Evolutionary conservation across 2,888 invertebrate genomes (phyloP).

Genomic region (Colostygia pectinataria): DNA sequence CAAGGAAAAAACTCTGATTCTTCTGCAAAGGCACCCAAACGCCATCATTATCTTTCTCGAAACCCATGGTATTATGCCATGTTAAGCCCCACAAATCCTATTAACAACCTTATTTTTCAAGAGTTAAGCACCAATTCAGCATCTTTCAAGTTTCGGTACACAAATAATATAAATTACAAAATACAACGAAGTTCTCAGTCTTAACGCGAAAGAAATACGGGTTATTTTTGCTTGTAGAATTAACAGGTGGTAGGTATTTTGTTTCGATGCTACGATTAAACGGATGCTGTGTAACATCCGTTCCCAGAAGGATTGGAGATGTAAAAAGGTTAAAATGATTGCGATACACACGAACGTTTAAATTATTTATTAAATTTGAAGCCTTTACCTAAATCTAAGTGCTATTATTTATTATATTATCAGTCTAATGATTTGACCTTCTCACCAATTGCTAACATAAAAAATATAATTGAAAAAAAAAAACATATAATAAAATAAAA

Average conservation of each 20-base stretch:
- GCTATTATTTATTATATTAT: no score
- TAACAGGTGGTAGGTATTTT: slow-evolving; percentile 40
- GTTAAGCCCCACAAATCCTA: neutral
- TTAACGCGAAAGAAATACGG: neutral
- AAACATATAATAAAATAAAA: no score
- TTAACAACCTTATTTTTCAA: slow-evolving; percentile 14
- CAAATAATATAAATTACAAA: slow-evolving; percentile 6
- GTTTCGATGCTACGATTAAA: slow-evolving; percentile 60
- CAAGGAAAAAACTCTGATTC: slow-evolving; percentile 13
- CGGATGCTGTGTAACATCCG: slow-evolving; percentile 72
- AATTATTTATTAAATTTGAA: slow-evolving; percentile 13
- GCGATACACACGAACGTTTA: slow-evolving; percentile 39
- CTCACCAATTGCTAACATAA: no score
- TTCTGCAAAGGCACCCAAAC: slow-evolving; percentile 7
- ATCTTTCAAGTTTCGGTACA: neutral
- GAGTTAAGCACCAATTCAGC: slow-evolving; percentile 10
- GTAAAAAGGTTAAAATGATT: slow-evolving; percentile 47
- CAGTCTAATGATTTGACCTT: no score
- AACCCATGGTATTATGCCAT: slow-evolving; percentile 6
- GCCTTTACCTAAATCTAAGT: no score
- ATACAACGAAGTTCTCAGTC: slow-evolving; percentile 16
- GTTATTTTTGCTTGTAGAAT: slow-evolving; percentile 18
- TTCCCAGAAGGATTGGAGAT: slow-evolving; percentile 73
- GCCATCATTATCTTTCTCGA: slow-evolving; percentile 15
- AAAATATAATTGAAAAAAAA: no score